These are phyloP conservation scores for Pardalotus punctatus DNA, from an alignment of 2,113 vertebrate genomes.

Conservation along the genomic window DNA sequence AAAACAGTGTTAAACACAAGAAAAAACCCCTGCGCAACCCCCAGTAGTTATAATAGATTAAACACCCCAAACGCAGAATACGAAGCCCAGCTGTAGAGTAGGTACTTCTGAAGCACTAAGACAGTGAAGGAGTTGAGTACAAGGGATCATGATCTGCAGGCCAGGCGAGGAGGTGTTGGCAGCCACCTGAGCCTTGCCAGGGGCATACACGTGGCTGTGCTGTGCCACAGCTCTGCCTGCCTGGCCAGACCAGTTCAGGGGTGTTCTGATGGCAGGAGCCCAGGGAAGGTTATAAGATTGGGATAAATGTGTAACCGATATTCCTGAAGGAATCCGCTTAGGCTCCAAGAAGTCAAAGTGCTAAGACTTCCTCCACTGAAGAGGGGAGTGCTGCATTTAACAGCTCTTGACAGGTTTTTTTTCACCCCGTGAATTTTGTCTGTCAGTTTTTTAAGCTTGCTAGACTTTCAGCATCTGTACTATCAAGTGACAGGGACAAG, in stretches of 20 bases:
- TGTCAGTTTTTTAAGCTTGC: background rate
- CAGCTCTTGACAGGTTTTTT: background rate
- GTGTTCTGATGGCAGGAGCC: background rate
- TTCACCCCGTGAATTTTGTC: background rate
- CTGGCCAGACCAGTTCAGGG: background rate
- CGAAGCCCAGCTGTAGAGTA: background rate
- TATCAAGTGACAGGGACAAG: background rate
- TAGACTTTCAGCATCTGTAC: background rate
- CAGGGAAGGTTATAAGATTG: background rate
- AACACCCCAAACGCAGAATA: background rate
- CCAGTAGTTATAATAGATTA: background rate
- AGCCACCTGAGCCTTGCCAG: background rate
- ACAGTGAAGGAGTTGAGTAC: background rate
- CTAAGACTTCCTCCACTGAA: background rate
- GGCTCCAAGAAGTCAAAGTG: background rate
- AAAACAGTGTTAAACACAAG: background rate
- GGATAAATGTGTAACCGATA: background rate
- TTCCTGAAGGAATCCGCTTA: background rate
- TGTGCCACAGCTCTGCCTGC: background rate
- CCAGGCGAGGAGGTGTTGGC: background rate
- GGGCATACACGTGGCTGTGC: accelerated
- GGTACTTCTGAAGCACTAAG: background rate
- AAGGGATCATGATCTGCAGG: accelerated
- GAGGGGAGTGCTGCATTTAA: background rate
- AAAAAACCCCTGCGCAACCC: accelerated